phyloP scores from a whole-genome alignment of 2,113 vertebrate genomes.

The Trinectes maculatus region DNA sequence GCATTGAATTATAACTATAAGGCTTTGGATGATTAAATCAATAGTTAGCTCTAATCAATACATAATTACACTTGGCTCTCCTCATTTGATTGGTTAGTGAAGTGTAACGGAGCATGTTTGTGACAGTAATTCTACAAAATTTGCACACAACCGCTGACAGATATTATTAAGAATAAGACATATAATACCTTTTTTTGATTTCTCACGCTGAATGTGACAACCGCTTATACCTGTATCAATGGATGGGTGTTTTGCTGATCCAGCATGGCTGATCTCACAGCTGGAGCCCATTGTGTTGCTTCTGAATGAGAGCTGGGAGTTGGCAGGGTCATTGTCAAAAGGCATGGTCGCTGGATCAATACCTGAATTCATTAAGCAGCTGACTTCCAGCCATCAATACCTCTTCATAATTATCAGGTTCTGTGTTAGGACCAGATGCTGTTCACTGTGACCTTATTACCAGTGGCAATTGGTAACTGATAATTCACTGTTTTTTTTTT shows the following conservation, averaged over 20 bases:
- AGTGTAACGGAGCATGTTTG: conserved; percentile 39
- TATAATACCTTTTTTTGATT: background rate
- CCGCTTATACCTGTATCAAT: conserved; percentile 35
- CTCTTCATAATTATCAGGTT: conserved; percentile 71
- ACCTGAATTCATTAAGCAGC: conserved; percentile 79
- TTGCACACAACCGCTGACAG: conserved; percentile 3
- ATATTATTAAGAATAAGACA: background rate
- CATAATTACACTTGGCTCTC: conserved; percentile 64
- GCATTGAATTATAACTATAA: conserved; percentile 53
- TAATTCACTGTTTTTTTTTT: conserved; percentile 36
- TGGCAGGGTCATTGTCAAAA: conserved; percentile 76
- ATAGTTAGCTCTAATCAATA: conserved; percentile 76
- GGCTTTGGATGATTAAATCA: conserved; percentile 67
- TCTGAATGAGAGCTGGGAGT: conserved; percentile 64
- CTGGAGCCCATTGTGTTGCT: conserved; percentile 71
- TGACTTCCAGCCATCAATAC: conserved; percentile 75
- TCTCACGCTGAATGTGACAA: conserved; percentile 16
- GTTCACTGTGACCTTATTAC: conserved; percentile 47
- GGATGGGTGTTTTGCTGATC: conserved; percentile 55
- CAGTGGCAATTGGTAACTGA: conserved; percentile 30
- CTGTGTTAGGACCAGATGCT: conserved; percentile 64
- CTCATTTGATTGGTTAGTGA: conserved; percentile 68
- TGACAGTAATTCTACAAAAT: conserved; percentile 41
- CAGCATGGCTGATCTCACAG: conserved; percentile 68
- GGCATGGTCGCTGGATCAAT: conserved; percentile 76